Conservation (phyloP, 2,888 invertebrate species). For the Himalopsyche japonica region DNA sequence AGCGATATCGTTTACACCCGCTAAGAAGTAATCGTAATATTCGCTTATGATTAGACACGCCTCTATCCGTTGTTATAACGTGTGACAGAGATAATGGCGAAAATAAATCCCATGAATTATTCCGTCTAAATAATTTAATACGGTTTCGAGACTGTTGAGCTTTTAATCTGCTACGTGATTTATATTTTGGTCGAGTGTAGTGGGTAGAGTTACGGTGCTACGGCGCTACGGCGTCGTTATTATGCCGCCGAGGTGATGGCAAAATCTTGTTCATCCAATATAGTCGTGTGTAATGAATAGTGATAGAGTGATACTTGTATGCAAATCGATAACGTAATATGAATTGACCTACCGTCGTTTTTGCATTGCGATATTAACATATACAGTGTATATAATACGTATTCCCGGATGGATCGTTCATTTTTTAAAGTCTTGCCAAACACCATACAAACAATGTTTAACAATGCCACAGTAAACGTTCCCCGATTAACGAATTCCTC, state of each 20-base stretch:
- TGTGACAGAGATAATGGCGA: neutral
- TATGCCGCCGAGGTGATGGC: neutral
- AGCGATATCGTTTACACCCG: too few species aligned
- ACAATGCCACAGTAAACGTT: too few species aligned
- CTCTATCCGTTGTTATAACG: neutral
- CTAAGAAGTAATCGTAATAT: too few species aligned
- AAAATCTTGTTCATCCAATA: neutral
- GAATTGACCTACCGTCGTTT: neutral
- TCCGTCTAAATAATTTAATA: neutral
- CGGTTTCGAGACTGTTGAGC: neutral
- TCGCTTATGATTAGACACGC: neutral
- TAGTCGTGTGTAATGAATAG: neutral
- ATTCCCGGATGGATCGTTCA: too few species aligned
- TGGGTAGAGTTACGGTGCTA: neutral
- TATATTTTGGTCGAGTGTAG: constrained; percentile 20
- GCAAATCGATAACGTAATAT: neutral
- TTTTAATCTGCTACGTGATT: constrained; percentile 29
- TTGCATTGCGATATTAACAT: too few species aligned
- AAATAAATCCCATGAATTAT: neutral
- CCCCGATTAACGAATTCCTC: too few species aligned
- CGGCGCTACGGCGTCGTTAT: neutral
- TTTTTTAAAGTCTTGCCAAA: too few species aligned
- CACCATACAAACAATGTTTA: too few species aligned
- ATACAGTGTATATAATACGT: too few species aligned
- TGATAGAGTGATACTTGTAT: neutral